phyloP scores from a whole-genome alignment of 2,888 invertebrate species.

The Deroplatys truncata region DNA sequence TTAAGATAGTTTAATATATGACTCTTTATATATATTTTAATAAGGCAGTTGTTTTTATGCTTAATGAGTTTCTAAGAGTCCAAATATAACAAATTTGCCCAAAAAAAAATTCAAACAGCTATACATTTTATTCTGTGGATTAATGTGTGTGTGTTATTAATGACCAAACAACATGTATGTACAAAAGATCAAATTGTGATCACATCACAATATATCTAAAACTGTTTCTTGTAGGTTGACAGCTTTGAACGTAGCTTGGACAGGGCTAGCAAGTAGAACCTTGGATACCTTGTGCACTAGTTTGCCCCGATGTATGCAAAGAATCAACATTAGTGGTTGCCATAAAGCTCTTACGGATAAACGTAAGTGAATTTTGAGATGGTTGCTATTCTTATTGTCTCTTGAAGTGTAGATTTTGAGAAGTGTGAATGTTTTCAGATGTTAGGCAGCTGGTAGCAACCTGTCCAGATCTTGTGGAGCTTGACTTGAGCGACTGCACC shows the following conservation, averaged over 20 bases:
- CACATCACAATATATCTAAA: too few relatives aligned
- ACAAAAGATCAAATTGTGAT: too few relatives aligned
- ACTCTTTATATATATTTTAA: too few relatives aligned
- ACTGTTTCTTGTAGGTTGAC: constrained; percentile 47
- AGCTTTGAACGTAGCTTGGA: constrained; percentile 82
- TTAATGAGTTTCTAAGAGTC: too few relatives aligned
- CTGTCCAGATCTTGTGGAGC: constrained; percentile 70
- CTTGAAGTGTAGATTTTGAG: not conserved
- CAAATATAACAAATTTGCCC: too few relatives aligned
- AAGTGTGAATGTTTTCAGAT: constrained; percentile 52
- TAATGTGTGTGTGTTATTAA: too few relatives aligned
- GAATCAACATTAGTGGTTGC: constrained; percentile 81
- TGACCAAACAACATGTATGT: too few relatives aligned
- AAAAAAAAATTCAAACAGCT: too few relatives aligned
- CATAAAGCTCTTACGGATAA: constrained; percentile 69
- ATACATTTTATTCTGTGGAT: too few relatives aligned
- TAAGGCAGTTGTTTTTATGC: too few relatives aligned
- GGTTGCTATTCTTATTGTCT: constrained; percentile 18
- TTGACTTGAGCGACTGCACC: constrained; percentile 87
- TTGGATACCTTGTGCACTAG: constrained; percentile 57
- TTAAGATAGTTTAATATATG: too few relatives aligned
- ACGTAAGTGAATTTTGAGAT: constrained; percentile 52
- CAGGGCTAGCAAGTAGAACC: constrained; percentile 57
- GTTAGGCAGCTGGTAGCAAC: constrained; percentile 58
- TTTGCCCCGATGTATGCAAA: constrained; percentile 60